Percentiles rank a stretch among this genome's conserved stretches.
Conservation (phyloP, 2,888 invertebrate species). For the Rhagonycha lutea region DNA sequence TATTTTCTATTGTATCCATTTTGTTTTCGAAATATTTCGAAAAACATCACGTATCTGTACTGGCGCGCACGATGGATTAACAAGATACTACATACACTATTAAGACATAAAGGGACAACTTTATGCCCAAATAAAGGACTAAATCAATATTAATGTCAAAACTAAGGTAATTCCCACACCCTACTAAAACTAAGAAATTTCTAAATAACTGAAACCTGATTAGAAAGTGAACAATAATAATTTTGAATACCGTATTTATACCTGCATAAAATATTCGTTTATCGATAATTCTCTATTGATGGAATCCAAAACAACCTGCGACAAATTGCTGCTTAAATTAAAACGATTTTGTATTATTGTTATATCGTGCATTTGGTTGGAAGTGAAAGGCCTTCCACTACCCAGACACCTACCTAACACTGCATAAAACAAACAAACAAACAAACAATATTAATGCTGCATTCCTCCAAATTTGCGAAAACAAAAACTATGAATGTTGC, state of each 20-base stretch:
- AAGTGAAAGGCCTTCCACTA: conserved; percentile 36
- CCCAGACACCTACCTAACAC: conserved; percentile 59
- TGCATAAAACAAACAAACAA: conserved; percentile 37
- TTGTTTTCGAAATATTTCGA: no score
- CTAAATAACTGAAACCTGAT: neutral
- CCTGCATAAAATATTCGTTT: conserved; percentile 55
- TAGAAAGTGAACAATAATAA: neutral
- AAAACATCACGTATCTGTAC: no score
- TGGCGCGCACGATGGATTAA: no score
- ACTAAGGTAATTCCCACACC: neutral
- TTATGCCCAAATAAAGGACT: no score
- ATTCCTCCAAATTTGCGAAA: neutral
- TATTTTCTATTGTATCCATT: no score
- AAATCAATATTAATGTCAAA: neutral
- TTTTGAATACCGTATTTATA: conserved; percentile 38
- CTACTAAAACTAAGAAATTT: neutral
- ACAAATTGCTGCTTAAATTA: conserved; percentile 50
- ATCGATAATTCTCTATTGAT: conserved; percentile 55
- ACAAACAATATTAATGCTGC: neutral
- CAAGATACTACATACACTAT: no score
- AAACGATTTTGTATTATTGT: conserved; percentile 53
- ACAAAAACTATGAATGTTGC: neutral
- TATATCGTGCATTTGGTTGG: conserved; percentile 40
- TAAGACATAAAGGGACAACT: no score
- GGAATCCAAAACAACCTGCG: conserved; percentile 56